These are phyloP conservation scores for Pachyuromys duprasi DNA, from an alignment of 2,797 vertebrate genomes.

Conservation along the genomic window DNA sequence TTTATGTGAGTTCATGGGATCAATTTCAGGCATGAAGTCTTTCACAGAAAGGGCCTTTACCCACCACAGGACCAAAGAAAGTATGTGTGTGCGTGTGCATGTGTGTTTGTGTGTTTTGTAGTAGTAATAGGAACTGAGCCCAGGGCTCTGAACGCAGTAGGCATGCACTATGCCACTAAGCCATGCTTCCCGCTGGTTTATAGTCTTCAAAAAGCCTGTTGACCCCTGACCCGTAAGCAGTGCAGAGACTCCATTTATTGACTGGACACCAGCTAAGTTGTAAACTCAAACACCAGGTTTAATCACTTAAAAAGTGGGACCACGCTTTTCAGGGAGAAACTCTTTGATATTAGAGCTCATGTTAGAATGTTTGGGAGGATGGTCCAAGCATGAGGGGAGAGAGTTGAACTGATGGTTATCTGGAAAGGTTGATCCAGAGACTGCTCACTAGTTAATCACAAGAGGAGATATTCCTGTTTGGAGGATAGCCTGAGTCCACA, in stretches of 20 bases:
- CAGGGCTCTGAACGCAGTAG: neutral
- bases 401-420: neutral
- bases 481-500: neutral
- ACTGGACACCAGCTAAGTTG: neutral
- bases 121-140: neutral
- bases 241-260: neutral
- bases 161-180: neutral
- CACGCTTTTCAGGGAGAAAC: neutral
- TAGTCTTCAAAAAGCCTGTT: neutral
- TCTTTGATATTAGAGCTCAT: too few relatives aligned
- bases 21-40: neutral
- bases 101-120: too few relatives aligned
- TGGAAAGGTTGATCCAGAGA: neutral
- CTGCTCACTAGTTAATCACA: neutral
- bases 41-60: neutral
- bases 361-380: neutral
- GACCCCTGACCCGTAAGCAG: neutral
- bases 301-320: neutral
- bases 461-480: neutral
- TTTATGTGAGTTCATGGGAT: neutral
- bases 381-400: neutral
- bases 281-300: neutral
- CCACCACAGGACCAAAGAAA: neutral
- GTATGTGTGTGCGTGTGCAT: neutral
- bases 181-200: neutral